phyloP scores from a whole-genome alignment of 2,888 invertebrate genomes.

The Perizoma flavofasciatum region DNA sequence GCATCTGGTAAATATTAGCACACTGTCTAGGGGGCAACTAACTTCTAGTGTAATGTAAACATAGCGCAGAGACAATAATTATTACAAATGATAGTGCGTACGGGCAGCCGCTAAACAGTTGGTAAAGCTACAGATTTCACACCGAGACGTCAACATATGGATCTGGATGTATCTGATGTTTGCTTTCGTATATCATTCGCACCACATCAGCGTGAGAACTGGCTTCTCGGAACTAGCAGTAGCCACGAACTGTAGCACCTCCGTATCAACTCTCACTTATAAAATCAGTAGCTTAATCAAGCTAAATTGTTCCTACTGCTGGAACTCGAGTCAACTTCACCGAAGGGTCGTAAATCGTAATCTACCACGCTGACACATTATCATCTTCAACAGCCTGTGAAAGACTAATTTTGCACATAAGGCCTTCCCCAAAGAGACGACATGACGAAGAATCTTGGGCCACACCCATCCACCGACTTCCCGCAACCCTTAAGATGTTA shows the following conservation, averaged over 20 bases:
- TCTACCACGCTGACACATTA: no score
- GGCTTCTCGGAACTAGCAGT: constrained; percentile 70
- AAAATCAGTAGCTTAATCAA: constrained; percentile 37
- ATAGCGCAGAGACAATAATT: constrained; percentile 82
- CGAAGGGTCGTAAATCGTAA: neutral
- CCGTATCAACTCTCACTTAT: constrained; percentile 60
- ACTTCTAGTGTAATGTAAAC: constrained; percentile 71
- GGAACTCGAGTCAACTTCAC: neutral
- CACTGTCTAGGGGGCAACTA: constrained; percentile 57
- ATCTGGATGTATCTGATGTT: constrained; percentile 82
- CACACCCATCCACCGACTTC: no score
- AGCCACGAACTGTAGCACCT: constrained; percentile 76
- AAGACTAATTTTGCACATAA: no score
- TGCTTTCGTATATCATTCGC: constrained; percentile 80
- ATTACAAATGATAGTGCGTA: constrained; percentile 82
- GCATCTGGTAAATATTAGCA: constrained; percentile 46
- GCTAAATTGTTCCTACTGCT: constrained; percentile 17
- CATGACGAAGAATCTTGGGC: no score
- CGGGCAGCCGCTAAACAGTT: constrained; percentile 78
- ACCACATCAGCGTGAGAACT: constrained; percentile 79
- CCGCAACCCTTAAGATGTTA: no score
- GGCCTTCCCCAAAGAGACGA: no score
- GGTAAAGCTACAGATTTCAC: constrained; percentile 84
- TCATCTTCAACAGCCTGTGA: no score
- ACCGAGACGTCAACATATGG: constrained; percentile 82